These are phyloP conservation scores for Marmota monax DNA, from an alignment of 2,113 vertebrate species.

Conservation along the genomic window DNA sequence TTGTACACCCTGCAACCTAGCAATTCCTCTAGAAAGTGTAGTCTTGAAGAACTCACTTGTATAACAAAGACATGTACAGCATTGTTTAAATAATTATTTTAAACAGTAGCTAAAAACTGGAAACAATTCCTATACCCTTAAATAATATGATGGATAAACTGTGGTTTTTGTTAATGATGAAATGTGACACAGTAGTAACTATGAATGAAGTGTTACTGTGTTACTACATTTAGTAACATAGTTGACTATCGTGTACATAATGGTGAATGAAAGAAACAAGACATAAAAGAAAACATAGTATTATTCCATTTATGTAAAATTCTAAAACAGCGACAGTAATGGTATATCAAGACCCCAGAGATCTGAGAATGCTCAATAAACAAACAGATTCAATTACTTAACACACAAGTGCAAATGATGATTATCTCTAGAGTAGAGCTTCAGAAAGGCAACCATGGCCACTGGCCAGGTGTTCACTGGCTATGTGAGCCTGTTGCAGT, in stretches of 20 bases:
- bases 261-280: conserved; percentile 41
- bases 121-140: conserved; percentile 7
- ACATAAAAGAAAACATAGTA: background rate
- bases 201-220: background rate
- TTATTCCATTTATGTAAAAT: conserved; percentile 2
- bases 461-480: background rate
- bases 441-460: background rate
- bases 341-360: background rate
- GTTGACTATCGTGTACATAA: background rate
- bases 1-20: background rate
- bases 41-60: conserved; percentile 3
- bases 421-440: background rate
- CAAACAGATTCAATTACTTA: background rate
- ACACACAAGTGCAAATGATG: background rate
- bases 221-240: background rate
- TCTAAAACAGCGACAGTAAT: background rate
- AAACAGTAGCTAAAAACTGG: conserved; percentile 7
- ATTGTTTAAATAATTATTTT: conserved; percentile 48
- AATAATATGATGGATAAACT: conserved; percentile 21
- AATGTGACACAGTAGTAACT: background rate
- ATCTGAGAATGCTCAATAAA: conserved; percentile 9
- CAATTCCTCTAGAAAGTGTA: background rate
- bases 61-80: background rate
- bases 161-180: background rate
- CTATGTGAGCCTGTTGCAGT: background rate